Evolutionary conservation across 2,113 vertebrate species (phyloP).

Genomic region (Osmerus eperlanus): DNA sequence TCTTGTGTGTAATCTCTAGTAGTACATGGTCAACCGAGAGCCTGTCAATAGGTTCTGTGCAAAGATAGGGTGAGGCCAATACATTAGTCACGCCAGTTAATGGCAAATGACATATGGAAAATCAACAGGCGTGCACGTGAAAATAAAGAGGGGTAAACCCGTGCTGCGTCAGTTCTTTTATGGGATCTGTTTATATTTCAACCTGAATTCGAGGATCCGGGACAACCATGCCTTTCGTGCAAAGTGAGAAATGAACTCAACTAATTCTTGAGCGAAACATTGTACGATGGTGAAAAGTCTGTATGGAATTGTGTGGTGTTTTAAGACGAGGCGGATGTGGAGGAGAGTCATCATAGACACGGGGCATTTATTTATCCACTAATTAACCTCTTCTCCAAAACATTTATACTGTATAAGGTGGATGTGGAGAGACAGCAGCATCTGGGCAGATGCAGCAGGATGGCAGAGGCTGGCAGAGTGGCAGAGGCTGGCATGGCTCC

Average conservation of each 20-base stretch:
- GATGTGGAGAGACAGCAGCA: constrained; percentile 10
- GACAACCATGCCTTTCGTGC: too few relatives aligned
- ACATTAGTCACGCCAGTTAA: constrained; percentile 60
- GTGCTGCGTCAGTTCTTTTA: too few relatives aligned
- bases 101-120: constrained; percentile 34
- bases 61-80: constrained; percentile 46
- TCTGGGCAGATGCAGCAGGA: constrained; percentile 19
- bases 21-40: constrained; percentile 64
- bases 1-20: constrained; percentile 72
- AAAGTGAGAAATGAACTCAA: too few relatives aligned
- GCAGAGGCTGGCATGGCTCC: not conserved
- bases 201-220: too few relatives aligned
- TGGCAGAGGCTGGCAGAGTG: constrained; percentile 12
- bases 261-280: too few relatives aligned
- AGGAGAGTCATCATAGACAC: not conserved
- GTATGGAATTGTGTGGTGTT: not conserved
- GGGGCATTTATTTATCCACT: not conserved
- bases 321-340: not conserved
- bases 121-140: constrained; percentile 15
- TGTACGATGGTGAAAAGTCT: not conserved
- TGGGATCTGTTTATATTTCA: too few relatives aligned
- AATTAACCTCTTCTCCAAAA: constrained; percentile 25
- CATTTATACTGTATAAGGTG: not conserved
- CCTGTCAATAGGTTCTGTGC: constrained; percentile 68
- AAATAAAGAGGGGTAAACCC: not conserved